Evolutionary conservation across 2,888 invertebrate genomes (phyloP).

Genomic region (Hirtodrosophila alboralis): DNA sequence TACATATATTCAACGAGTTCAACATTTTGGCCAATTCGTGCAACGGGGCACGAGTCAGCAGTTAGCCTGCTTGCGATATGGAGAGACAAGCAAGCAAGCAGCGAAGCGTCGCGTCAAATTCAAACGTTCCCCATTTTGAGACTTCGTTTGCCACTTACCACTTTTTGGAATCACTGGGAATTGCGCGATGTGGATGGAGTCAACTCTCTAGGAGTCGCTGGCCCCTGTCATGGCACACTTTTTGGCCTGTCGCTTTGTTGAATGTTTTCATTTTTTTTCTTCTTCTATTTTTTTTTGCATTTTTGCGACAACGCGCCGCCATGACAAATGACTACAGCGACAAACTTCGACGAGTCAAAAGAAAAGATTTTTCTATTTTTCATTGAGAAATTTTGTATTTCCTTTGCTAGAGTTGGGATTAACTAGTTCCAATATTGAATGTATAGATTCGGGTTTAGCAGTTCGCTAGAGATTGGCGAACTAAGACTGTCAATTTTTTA

Average conservation of each 20-base stretch:
- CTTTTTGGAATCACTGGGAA: slow-evolving; percentile 18
- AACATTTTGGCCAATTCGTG: slow-evolving; percentile 63
- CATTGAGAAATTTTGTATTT: slow-evolving; percentile 1
- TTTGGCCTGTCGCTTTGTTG: slow-evolving; percentile 51
- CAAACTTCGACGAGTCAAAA: slow-evolving; percentile 49
- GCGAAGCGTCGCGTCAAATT: slow-evolving; percentile 69
- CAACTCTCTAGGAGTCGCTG: slow-evolving; percentile 11
- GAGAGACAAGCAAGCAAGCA: slow-evolving; percentile 16
- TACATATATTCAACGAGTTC: too few species aligned
- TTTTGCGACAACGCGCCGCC: slow-evolving; percentile 17
- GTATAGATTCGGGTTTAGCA: too few species aligned
- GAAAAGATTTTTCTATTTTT: background rate
- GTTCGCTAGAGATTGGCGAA: too few species aligned
- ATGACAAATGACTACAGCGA: slow-evolving; percentile 75
- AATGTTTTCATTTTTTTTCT: slow-evolving; percentile 50
- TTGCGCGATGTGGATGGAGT: too few species aligned
- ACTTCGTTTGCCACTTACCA: slow-evolving; percentile 63
- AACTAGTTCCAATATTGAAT: too few species aligned
- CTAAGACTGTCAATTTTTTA: too few species aligned
- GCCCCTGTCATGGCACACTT: slow-evolving; percentile 67
- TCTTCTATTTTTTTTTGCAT: slow-evolving; percentile 30
- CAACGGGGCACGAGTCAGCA: slow-evolving; percentile 58
- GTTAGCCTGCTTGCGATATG: slow-evolving; percentile 36
- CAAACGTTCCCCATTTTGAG: slow-evolving; percentile 64
- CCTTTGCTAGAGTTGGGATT: background rate